Percentiles rank a stretch among this genome's conserved stretches.
Evolutionary conservation across 1,140 invertebrate species (phyloP).

Genomic region (Propsilocerus akamusi): DNA sequence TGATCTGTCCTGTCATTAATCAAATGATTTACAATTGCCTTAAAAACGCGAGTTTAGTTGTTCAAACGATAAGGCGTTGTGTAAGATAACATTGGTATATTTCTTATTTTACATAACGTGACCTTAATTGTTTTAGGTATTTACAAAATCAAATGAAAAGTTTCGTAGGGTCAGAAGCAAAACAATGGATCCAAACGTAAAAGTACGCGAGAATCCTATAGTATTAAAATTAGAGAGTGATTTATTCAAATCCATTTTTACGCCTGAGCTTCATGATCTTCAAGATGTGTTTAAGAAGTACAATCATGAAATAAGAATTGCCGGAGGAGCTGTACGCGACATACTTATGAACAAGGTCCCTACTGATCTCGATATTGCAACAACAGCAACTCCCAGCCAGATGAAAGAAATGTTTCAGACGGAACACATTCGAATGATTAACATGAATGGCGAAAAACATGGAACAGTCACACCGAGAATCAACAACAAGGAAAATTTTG

Average conservation of each 20-base stretch:
- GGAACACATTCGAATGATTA: constrained; percentile 81
- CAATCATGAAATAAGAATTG: constrained; percentile 74
- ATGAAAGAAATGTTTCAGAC: constrained; percentile 89
- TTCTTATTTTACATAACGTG: no score
- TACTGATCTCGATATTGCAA: constrained; percentile 94
- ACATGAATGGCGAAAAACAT: constrained; percentile 88
- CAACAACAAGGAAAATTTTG: constrained; percentile 87
- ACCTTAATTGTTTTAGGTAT: no score
- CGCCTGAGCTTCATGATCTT: constrained; percentile 51
- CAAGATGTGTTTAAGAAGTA: constrained; percentile 59
- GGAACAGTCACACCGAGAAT: constrained; percentile 95
- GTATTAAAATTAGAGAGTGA: constrained; percentile 46
- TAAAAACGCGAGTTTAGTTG: no score
- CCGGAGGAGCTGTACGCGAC: constrained; percentile 91
- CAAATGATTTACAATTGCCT: no score
- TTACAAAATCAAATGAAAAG: no score
- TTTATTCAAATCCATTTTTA: constrained; percentile 67
- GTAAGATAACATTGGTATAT: no score
- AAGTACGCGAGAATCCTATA: constrained; percentile 38
- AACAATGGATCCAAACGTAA: constrained; percentile 25
- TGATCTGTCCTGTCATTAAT: no score
- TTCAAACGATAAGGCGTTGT: no score
- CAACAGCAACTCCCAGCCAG: constrained; percentile 84
- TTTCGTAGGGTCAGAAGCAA: no score
- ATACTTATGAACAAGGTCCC: constrained; percentile 72